phyloP scores from a whole-genome alignment of 2,113 vertebrate genomes.

The Corydoras sp. region DNA sequence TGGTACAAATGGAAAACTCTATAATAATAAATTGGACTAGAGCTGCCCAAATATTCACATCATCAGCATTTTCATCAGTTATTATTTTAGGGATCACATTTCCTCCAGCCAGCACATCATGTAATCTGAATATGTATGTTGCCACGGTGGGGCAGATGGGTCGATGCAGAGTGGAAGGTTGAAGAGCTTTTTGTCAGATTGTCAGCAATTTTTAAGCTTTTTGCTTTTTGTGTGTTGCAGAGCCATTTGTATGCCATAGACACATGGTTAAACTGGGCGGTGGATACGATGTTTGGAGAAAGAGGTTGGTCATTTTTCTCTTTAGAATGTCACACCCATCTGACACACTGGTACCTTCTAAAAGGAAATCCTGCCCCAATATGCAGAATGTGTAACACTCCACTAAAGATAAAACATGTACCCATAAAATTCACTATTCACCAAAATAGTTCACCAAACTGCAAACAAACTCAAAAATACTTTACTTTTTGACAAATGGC shows the following conservation, averaged over 20 bases:
- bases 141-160: neutral
- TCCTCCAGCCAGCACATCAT: constrained; percentile 4
- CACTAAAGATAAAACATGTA: too few species aligned
- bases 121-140: neutral
- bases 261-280: constrained; percentile 31
- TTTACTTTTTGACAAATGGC: too few species aligned
- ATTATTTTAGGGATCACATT: neutral
- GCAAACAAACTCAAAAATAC: too few species aligned
- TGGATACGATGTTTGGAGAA: constrained; percentile 44
- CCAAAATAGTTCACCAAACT: too few species aligned
- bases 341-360: too few species aligned
- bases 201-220: neutral
- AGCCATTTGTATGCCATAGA: constrained; percentile 24
- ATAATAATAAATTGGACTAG: too few species aligned
- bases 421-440: too few species aligned
- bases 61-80: too few species aligned
- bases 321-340: neutral
- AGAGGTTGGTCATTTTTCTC: constrained; percentile 38
- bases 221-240: constrained; percentile 30
- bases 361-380: too few species aligned
- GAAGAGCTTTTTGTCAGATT: neutral
- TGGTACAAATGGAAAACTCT: too few species aligned
- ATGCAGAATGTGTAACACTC: too few species aligned
- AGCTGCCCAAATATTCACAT: too few species aligned
- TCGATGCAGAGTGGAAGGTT: constrained; percentile 10